phyloP scores from a whole-genome alignment of 2,113 vertebrate genomes.

The Pteruthius melanotis region DNA sequence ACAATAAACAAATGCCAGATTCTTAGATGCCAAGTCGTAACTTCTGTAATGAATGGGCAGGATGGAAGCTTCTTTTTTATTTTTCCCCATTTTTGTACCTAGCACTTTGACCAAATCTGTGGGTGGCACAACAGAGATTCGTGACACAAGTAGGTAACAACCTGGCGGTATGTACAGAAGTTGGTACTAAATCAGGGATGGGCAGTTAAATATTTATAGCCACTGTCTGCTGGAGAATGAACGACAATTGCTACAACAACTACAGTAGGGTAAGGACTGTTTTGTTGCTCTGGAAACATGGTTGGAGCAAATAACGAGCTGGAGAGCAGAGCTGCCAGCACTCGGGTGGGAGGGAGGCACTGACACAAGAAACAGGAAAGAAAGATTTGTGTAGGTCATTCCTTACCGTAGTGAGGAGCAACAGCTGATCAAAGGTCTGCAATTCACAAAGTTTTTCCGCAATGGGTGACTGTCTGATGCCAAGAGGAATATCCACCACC shows the following conservation, averaged over 20 bases:
- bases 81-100: background rate
- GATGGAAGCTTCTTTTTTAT: background rate
- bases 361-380: background rate
- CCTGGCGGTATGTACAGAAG: background rate
- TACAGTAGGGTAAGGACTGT: background rate
- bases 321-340: background rate
- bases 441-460: background rate
- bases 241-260: background rate
- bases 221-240: background rate
- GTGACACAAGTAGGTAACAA: background rate
- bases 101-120: background rate
- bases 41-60: background rate
- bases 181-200: background rate
- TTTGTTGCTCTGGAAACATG: background rate
- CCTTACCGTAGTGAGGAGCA: background rate
- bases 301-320: background rate
- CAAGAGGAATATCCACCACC: background rate
- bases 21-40: background rate
- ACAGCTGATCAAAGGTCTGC: background rate
- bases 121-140: background rate
- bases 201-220: background rate
- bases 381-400: background rate
- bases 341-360: rapidly evolving
- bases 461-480: background rate
- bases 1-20: background rate